Evolutionary conservation across 2,888 invertebrate genomes (phyloP).

Genomic region (Synanthedon formicaeformis): DNA sequence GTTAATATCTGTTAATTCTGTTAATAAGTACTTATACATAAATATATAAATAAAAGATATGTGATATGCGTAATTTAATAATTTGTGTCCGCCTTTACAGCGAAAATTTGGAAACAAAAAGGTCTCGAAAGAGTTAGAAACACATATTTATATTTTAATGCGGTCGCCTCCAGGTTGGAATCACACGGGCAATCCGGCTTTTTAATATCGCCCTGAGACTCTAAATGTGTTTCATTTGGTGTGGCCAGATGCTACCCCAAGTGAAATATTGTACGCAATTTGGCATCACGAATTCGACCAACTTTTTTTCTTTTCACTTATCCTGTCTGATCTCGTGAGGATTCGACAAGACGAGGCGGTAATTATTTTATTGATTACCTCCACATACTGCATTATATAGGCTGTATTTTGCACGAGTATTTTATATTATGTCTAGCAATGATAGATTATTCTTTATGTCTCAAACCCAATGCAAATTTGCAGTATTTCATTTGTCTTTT

Average conservation of each 20-base stretch:
- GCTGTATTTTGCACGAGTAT: too few species aligned
- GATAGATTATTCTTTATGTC: too few species aligned
- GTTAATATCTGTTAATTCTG: too few species aligned
- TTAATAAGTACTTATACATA: too few species aligned
- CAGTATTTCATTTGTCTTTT: too few species aligned
- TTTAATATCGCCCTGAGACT: conserved; percentile 32
- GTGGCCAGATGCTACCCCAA: conserved; percentile 36
- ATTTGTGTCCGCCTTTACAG: too few species aligned
- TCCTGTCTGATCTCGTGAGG: conserved; percentile 10
- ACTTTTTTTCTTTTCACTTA: conserved; percentile 22
- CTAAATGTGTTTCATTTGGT: conserved; percentile 39
- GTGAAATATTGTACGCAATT: conserved; percentile 42
- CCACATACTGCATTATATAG: too few species aligned
- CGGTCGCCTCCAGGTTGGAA: conserved; percentile 8
- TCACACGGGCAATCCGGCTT: conserved; percentile 20
- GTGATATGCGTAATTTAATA: background rate
- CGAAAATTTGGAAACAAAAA: background rate
- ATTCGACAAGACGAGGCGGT: conserved; percentile 1
- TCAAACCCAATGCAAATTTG: too few species aligned
- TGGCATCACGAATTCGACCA: conserved; percentile 13
- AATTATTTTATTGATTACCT: too few species aligned
- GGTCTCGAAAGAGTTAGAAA: background rate
- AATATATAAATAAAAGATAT: too few species aligned
- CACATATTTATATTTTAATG: conserved; percentile 1
- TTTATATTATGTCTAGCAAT: too few species aligned